phyloP scores from a whole-genome alignment of 1,140 invertebrate genomes.

The Dreissena polymorpha region DNA sequence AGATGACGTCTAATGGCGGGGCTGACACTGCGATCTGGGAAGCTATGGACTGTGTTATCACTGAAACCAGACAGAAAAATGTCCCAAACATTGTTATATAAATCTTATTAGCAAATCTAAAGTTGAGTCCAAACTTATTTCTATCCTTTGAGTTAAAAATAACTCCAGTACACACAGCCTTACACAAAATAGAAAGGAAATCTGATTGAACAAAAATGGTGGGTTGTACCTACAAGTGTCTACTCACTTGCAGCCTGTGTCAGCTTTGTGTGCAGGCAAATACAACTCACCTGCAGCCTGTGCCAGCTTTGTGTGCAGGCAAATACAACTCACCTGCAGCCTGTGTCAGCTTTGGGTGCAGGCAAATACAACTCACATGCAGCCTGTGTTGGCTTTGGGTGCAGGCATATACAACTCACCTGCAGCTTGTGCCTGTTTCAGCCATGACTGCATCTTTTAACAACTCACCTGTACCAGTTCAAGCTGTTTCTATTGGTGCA shows the following conservation, averaged over 20 bases:
- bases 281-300: background rate
- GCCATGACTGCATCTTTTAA: background rate
- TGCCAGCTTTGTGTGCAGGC: background rate
- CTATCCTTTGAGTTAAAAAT: too few species aligned
- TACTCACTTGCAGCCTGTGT: background rate
- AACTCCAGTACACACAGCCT: too few species aligned
- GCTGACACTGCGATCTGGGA: background rate
- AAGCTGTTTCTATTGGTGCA: too few species aligned
- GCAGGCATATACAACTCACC: background rate
- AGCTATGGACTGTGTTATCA: slow-evolving; percentile 54
- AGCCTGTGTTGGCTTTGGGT: background rate
- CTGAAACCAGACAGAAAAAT: slow-evolving; percentile 23
- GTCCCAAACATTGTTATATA: background rate
- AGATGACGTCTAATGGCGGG: slow-evolving; percentile 5
- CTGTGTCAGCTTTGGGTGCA: background rate
- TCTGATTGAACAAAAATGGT: too few species aligned
- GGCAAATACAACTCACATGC: background rate
- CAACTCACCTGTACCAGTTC: background rate
- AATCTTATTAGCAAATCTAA: too few species aligned
- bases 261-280: background rate
- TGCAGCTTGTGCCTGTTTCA: background rate
- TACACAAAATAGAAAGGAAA: too few species aligned
- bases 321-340: background rate
- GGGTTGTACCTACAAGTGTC: background rate
- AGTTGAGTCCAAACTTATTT: too few species aligned